Evolutionary conservation across 2,888 invertebrate species (phyloP), one percentile per base, ranked within the genome.

Genomic region (Ametastegia equiseti): DNA sequence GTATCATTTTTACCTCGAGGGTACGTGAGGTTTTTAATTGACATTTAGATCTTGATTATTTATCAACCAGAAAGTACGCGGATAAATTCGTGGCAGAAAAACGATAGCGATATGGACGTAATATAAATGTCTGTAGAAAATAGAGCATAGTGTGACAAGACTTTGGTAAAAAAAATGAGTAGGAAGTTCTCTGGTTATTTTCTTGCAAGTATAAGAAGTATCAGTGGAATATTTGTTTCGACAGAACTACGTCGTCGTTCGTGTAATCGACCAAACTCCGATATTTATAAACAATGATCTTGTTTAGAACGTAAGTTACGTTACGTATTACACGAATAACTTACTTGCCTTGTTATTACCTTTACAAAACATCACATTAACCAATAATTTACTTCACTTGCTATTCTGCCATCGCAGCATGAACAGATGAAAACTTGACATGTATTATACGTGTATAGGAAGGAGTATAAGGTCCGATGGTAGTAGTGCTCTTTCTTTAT

Each of bases 311-410:
- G 13, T 9, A 54, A n/a, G n/a, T n/a, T n/a, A 33, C 5, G 13
- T 50, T 50, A 9, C 11, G 23, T 19, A 6, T n/a, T 33, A 47
- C n/a, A 71, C 27, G 65, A 19, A 54, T 54, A 71, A 83, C 78
- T 83, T 83, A 87, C 89, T 88, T 86, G 91, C 91, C 91, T 91
- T 88, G 90, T 87, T 88, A 89, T 89, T 88, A 86, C 90, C 87
- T 85, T 88, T 85, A 87, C 88, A 90, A 91, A 91, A 90, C 91
- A 91, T 91, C 89, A 91, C 91, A 91, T 90, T 88, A 86, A 89
- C 87, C 89, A 90, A 88, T 87, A 84, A 87, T 85, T 88, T 85
- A 88, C 89, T 88, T 89, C 86, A 87, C 88, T 84, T 86, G 86
- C 86, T 88, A 88, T 87, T 87, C 87, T 88, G 86, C 87, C 88